phyloP scores from a whole-genome alignment of 2,797 vertebrate species.

The Ctenochaetus hawaiiensis region DNA sequence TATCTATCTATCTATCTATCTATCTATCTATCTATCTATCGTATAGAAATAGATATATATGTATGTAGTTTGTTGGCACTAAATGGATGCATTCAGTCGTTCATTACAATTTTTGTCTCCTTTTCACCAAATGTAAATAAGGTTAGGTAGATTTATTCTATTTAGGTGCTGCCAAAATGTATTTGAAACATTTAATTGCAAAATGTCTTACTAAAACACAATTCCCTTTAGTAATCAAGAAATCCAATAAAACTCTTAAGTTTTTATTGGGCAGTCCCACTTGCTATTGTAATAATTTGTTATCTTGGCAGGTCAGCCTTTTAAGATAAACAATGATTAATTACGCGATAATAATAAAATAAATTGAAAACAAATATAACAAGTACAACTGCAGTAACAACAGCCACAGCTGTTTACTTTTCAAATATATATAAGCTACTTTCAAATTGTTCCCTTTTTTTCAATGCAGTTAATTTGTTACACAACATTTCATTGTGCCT shows the following conservation, averaged over 20 bases:
- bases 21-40: too few relatives aligned
- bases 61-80: too few relatives aligned
- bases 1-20: too few relatives aligned
- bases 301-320: neutral
- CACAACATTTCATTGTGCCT: conserved; percentile 38
- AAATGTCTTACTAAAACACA: too few relatives aligned
- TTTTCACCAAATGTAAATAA: too few relatives aligned
- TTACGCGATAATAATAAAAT: neutral
- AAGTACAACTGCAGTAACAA: neutral
- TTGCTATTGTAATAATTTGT: neutral
- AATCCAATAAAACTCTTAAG: neutral
- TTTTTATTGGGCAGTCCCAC: neutral
- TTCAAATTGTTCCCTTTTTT: conserved; percentile 32
- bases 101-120: too few relatives aligned
- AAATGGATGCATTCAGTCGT: too few relatives aligned
- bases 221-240: too few relatives aligned
- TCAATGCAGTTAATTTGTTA: conserved; percentile 39
- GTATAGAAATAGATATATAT: too few relatives aligned
- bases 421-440: conserved; percentile 11
- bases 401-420: conserved; percentile 30
- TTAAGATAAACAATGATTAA: neutral
- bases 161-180: too few relatives aligned
- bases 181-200: too few relatives aligned
- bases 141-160: too few relatives aligned
- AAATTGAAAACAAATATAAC: neutral